Base-by-base conservation (phyloP, 2,888 invertebrate genomes). In the Anaspis maculata region DNA sequence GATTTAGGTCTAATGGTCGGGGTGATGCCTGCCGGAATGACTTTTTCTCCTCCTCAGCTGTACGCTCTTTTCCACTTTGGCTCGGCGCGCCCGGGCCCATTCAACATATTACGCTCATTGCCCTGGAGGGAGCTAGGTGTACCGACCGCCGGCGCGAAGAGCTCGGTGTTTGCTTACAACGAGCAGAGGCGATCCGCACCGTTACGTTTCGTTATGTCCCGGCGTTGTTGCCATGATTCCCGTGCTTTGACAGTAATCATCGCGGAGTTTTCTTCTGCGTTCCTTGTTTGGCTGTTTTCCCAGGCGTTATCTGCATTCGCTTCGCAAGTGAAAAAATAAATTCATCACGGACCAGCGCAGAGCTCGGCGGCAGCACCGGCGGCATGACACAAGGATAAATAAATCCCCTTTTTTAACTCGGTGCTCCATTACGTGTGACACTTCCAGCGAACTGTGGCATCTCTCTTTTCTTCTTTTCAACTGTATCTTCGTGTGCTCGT, bases 1-100 rank as follows among this genome's bases (percentile, higher is more conserved):
- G 44, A 48, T 48, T 46, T 46, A 48, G 37, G 44, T 42, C 42
- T 43, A 46, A 48, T 45, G 42, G 47, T 41, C 33, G n/a, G n/a
- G n/a, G 37, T 23, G 41, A 43, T 35, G 39, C 41, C 41, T 42
- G 39, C 41, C 37, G 37, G 37, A 48, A 48, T 44, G 45, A 44
- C 45, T 48, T 45, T 44, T 45, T 41, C 40, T 39, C 27, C 37
- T 14, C 21, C n/a, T 11, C n/a, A n/a, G n/a, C n/a, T n/a, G n/a
- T n/a, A n/a, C n/a, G n/a, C n/a, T n/a, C n/a, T n/a, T n/a, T n/a
- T n/a, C n/a, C n/a, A n/a, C n/a, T n/a, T n/a, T n/a, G n/a, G n/a
- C n/a, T n/a, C n/a, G n/a, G n/a, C n/a, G n/a, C n/a, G n/a, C n/a
- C n/a, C n/a, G n/a, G n/a, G n/a, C n/a, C n/a, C n/a, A n/a, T n/a